Percentiles rank a stretch among this genome's conserved stretches.
These are phyloP conservation scores for Lepilemur septentrionalis DNA, from an alignment of 2,797 vertebrate genomes.

Conservation along the genomic window DNA sequence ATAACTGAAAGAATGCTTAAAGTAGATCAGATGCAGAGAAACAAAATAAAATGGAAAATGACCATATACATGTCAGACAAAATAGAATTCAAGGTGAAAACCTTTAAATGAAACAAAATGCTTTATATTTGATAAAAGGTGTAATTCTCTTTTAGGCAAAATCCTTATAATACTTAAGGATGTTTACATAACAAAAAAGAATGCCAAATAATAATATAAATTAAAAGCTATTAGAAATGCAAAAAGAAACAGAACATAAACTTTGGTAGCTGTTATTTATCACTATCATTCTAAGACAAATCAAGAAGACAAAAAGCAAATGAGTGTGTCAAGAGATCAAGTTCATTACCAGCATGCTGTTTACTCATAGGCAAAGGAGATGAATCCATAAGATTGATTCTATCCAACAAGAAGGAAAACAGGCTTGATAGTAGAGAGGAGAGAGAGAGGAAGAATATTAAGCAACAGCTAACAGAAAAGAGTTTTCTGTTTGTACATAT, in stretches of 20 bases:
- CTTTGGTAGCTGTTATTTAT: not conserved
- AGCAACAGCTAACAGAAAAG: not conserved
- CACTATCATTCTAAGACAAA: constrained; percentile 8
- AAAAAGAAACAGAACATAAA: constrained; percentile 8
- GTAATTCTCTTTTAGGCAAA: not conserved
- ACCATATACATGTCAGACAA: not conserved
- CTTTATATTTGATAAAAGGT: not conserved
- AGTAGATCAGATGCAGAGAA: not conserved
- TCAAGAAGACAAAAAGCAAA: constrained; percentile 23
- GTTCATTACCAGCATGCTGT: constrained; percentile 10
- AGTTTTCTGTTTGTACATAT: not conserved
- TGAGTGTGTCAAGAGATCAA: not conserved
- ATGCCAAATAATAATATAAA: constrained; percentile 4
- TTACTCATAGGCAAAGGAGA: not conserved
- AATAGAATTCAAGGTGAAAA: constrained; percentile 5
- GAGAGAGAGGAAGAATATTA: not conserved
- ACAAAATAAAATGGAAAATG: not conserved
- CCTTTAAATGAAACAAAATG: not conserved
- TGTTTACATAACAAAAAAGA: not conserved
- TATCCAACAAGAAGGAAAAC: not conserved
- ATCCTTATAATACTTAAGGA: not conserved
- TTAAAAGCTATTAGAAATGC: constrained; percentile 13
- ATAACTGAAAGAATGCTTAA: constrained; percentile 2
- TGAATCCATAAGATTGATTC: constrained; percentile 14
- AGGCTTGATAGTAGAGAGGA: not conserved